Evolutionary conservation across 2,888 invertebrate species (phyloP).

Genomic region (Eremobia ochroleuca): DNA sequence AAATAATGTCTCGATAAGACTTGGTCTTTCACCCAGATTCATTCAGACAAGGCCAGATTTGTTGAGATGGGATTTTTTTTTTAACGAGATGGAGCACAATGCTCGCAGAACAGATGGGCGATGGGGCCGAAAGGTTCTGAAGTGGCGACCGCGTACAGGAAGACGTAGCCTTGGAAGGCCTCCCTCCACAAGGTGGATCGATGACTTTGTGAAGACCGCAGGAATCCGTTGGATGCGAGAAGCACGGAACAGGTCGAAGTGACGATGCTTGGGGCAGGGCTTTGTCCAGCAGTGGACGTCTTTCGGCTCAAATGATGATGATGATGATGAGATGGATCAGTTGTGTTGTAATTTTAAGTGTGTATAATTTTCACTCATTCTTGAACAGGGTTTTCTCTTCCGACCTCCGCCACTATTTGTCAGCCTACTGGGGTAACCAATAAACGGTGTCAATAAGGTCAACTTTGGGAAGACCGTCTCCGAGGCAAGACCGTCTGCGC

Average conservation of each 20-base stretch:
- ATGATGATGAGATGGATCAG: no score
- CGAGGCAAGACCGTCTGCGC: no score
- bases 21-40: neutral
- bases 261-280: no score
- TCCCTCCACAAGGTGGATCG: neutral
- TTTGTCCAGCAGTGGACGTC: no score
- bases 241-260: no score
- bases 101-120: neutral
- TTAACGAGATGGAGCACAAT: neutral
- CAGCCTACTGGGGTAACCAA: neutral
- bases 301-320: no score
- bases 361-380: neutral
- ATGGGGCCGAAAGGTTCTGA: neutral
- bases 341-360: neutral
- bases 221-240: no score
- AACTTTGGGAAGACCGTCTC: no score
- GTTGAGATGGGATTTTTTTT: neutral
- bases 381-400: neutral
- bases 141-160: neutral
- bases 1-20: neutral
- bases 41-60: neutral
- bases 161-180: neutral
- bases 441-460: constrained; percentile 22
- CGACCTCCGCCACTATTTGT: neutral
- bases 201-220: no score